Percentiles rank a stretch among this genome's conserved stretches.
phyloP scores from a whole-genome alignment of 2,888 invertebrate genomes.

The Andrena flavipes region DNA sequence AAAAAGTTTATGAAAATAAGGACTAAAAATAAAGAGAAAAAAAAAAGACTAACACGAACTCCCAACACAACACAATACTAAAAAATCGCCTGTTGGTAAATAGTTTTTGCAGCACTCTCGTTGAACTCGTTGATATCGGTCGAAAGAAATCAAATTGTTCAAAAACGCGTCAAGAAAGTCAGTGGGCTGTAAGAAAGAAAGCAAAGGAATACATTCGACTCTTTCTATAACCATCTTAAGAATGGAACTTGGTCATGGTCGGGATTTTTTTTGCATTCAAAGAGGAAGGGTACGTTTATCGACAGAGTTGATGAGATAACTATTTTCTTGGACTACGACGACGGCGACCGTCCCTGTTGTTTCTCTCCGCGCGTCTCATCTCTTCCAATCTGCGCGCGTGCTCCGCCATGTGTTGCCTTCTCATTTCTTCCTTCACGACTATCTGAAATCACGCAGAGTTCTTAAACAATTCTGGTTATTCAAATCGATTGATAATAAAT shows the following conservation, averaged over 20 bases:
- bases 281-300: conserved; percentile 61
- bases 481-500: neutral
- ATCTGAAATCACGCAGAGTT: conserved; percentile 87
- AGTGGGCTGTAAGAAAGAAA: conserved; percentile 20
- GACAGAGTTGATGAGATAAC: conserved; percentile 37
- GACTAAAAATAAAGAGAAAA: neutral
- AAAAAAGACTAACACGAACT: neutral
- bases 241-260: conserved; percentile 24
- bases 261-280: conserved; percentile 37
- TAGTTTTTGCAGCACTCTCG: neutral
- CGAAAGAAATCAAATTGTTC: conserved; percentile 13
- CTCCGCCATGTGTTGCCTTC: conserved; percentile 94
- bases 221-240: conserved; percentile 13
- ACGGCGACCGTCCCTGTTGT: conserved; percentile 82
- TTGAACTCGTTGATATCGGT: neutral
- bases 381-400: conserved; percentile 92
- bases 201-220: conserved; percentile 20
- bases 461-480: neutral
- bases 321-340: conserved; percentile 82
- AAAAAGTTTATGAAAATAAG: neutral
- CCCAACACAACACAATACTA: conserved; percentile 4
- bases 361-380: conserved; percentile 87
- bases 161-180: conserved; percentile 11
- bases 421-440: conserved; percentile 94
- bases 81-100: conserved; percentile 25